These are phyloP conservation scores for Xiphorhynchus erythropygius DNA, from an alignment of 2,797 vertebrate species.

Conservation along the genomic window DNA sequence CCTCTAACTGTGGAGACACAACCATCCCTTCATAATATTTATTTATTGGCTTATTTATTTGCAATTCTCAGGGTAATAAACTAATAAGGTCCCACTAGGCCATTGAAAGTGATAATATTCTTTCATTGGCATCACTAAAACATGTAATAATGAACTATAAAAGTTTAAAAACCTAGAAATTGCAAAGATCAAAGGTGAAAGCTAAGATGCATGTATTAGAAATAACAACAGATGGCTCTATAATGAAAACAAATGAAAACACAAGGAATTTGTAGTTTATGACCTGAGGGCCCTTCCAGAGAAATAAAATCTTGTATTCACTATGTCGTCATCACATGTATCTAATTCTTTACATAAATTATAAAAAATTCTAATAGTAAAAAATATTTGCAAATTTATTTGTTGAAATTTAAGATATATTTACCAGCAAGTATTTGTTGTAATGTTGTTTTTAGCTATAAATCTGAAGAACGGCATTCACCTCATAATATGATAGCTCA, in stretches of 20 bases:
- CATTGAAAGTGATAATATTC: slow-evolving; percentile 23
- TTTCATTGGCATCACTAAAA: slow-evolving; percentile 28
- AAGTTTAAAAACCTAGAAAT: slow-evolving; percentile 21
- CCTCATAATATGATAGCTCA: not conserved
- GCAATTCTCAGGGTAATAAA: slow-evolving; percentile 32
- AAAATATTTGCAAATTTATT: slow-evolving; percentile 2
- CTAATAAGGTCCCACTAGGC: not conserved
- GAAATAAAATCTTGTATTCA: slow-evolving; percentile 49
- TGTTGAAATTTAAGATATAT: not conserved
- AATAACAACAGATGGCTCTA: slow-evolving; percentile 59
- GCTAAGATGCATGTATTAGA: slow-evolving; percentile 40
- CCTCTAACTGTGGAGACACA: not conserved
- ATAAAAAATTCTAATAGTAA: slow-evolving; percentile 52
- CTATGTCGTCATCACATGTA: slow-evolving; percentile 10
- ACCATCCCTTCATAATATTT: slow-evolving; percentile 6
- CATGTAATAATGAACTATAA: slow-evolving; percentile 15
- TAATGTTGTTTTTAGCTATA: not conserved
- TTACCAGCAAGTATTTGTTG: not conserved
- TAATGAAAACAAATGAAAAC: slow-evolving; percentile 69
- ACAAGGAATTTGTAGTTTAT: slow-evolving; percentile 18
- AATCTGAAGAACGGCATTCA: not conserved
- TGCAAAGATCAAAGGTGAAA: slow-evolving; percentile 65
- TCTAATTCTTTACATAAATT: slow-evolving; percentile 23
- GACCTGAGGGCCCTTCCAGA: slow-evolving; percentile 6
- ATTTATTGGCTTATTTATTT: slow-evolving; percentile 58